Base-by-base conservation (phyloP, 2,888 invertebrate species). In the Spatulosminthurus flaviceps region DNA sequence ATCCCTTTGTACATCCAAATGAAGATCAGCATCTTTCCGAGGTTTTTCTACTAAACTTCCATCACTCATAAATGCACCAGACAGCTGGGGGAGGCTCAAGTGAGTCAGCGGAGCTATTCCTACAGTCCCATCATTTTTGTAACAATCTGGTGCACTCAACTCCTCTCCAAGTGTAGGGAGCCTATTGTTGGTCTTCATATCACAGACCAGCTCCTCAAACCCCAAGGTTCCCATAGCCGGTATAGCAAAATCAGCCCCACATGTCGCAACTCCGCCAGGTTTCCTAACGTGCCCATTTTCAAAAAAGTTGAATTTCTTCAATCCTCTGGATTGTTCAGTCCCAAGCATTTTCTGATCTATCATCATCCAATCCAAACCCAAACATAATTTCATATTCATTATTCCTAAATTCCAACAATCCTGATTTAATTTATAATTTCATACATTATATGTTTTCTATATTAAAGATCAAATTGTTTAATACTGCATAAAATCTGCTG, bases 161-260 rank as follows among this genome's bases (percentile, higher is more conserved):
- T 24, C 13, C 4, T 72, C 43, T 60, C 70, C 70, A 9, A 77
- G 60, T 7, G 4, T 19, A 0, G 71, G 77, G 11, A 77, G 28
- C 21, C 77, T 51, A 69, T 51, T 77, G 22, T 69, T 51, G 2
- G 16, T n/a, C 34, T 60, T 29, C 0, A 77, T 61, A 22, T 77
- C 77, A 28, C 43, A 13, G 0, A 77, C 70, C 16, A 77, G 34
- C 1, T 77, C 42, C 28, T 34, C 22, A 70, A 77, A 77, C 7
- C 7, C 16, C 16, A 26, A 43, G 11, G 64, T 19, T 24, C 24
- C 41, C n/a, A 75, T 16, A 5, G 64, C n/a, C 9, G 75, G 75
- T 64, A 75, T 16, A 11, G 19, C 19, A 60, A 60, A 60, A 7
- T 60, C 60, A n/a, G n/a, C n/a, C n/a, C n/a, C n/a, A n/a, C n/a